phyloP scores from a whole-genome alignment of 2,113 vertebrate genomes.

The Hydrolagus affinis region DNA sequence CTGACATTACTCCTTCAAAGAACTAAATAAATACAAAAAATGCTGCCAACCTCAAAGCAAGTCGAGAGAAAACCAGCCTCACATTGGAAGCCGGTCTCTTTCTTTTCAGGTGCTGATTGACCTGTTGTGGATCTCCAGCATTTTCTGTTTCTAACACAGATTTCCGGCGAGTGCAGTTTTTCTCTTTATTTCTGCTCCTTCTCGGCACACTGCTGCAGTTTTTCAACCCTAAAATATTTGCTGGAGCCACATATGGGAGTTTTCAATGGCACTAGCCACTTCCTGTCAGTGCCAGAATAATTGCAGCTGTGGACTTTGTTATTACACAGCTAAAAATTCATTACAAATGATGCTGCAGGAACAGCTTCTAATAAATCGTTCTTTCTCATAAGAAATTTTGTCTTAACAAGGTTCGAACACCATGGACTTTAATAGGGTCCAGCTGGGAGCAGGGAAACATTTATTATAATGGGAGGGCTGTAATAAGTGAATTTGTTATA shows the following conservation, averaged over 20 bases:
- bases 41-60: too few species aligned
- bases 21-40: too few species aligned
- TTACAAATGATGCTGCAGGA: not conserved
- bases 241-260: conserved; percentile 26
- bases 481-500: conserved; percentile 31
- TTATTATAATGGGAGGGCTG: conserved; percentile 29
- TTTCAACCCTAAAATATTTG: conserved; percentile 13
- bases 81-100: too few species aligned
- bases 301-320: conserved; percentile 25
- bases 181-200: not conserved
- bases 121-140: too few species aligned
- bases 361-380: conserved; percentile 18
- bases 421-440: conserved; percentile 23
- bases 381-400: conserved; percentile 9
- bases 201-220: conserved; percentile 17
- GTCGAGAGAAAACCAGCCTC: too few species aligned
- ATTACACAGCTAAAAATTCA: conserved; percentile 11
- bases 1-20: not conserved
- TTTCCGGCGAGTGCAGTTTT: too few species aligned
- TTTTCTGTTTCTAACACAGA: too few species aligned
- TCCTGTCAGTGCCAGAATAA: conserved; percentile 31
- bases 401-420: conserved; percentile 23
- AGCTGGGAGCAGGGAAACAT: conserved; percentile 32
- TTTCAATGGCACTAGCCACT: conserved; percentile 27
- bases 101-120: too few species aligned